A percentile compares a stretch with the other conserved stretches of the same genome.
Evolutionary conservation across 92 coral and sea anemone species (phyloP).

Genomic region (Zoanthus sansibaricus): DNA sequence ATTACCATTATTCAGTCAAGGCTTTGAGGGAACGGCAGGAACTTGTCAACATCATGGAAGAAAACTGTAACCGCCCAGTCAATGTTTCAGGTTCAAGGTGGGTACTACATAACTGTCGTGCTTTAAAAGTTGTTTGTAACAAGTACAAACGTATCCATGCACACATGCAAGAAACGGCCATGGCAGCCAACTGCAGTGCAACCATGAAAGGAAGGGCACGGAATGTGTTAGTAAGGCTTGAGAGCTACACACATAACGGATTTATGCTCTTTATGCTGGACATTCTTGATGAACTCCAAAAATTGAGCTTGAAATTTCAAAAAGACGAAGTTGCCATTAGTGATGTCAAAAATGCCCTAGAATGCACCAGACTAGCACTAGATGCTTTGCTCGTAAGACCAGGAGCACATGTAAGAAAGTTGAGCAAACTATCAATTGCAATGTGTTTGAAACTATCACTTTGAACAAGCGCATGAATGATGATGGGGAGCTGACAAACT

Average conservation of each 20-base stretch:
- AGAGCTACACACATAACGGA: slow-evolving; percentile 25
- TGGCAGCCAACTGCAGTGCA: too few species aligned
- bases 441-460: slow-evolving; percentile 52
- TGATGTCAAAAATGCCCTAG: slow-evolving; percentile 32
- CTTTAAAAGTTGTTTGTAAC: not conserved
- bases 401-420: slow-evolving; percentile 51
- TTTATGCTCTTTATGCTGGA: slow-evolving; percentile 25
- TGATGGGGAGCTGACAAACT: slow-evolving; percentile 46
- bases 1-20: not conserved
- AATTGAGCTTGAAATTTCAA: slow-evolving; percentile 37
- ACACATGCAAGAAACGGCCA: too few species aligned
- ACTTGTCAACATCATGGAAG: slow-evolving; percentile 14
- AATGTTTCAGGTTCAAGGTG: slow-evolving; percentile 26
- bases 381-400: slow-evolving; percentile 43
- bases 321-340: slow-evolving; percentile 30
- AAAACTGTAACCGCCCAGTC: slow-evolving; percentile 22
- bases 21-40: slow-evolving; percentile 23
- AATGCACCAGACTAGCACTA: slow-evolving; percentile 40
- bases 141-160: too few species aligned
- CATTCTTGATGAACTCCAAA: slow-evolving; percentile 32
- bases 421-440: slow-evolving; percentile 53
- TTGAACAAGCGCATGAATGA: slow-evolving; percentile 45
- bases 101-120: slow-evolving; percentile 15
- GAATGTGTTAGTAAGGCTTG: slow-evolving; percentile 25
- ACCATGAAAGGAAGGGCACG: not conserved